Evolutionary conservation across 2,888 invertebrate genomes (phyloP).

Genomic region (Lasioglossum malachurum): DNA sequence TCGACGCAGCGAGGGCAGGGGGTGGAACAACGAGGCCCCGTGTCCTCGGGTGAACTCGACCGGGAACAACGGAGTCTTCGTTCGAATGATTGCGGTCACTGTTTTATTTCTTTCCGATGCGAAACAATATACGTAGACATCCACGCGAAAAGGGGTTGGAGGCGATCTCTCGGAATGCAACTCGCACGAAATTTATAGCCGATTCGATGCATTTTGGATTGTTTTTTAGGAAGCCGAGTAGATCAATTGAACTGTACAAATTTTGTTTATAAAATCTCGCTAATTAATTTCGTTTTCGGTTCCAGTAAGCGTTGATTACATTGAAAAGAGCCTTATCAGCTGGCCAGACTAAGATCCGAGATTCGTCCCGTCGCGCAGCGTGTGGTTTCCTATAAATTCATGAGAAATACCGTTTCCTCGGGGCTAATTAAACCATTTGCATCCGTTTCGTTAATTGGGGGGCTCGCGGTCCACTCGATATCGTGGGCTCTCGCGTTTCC

Average conservation of each 20-base stretch:
- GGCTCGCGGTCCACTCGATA: conserved; percentile 10
- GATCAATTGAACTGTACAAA: no score
- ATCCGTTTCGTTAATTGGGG: conserved; percentile 42
- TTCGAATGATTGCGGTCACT: background rate
- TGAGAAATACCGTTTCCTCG: conserved; percentile 10
- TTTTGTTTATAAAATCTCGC: background rate
- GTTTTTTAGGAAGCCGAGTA: background rate
- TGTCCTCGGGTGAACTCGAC: conserved; percentile 1
- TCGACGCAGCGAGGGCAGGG: background rate
- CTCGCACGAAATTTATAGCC: background rate
- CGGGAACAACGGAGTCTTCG: conserved; percentile 15
- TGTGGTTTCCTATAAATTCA: conserved; percentile 4
- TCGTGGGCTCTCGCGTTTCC: conserved; percentile 2
- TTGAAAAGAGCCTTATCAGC: background rate
- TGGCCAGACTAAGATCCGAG: background rate
- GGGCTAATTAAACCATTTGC: conserved; percentile 52
- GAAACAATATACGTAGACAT: background rate
- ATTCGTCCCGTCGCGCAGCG: background rate
- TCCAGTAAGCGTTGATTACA: background rate
- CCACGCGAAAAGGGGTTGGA: background rate
- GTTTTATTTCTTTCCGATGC: background rate
- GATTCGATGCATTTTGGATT: background rate
- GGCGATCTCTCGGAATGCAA: background rate
- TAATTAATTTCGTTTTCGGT: background rate
- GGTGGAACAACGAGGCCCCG: conserved; percentile 11